A percentile compares a stretch with the other conserved stretches of the same genome.
Evolutionary conservation across 2,113 vertebrate species (phyloP).

Genomic region (Elgaria multicarinata): DNA sequence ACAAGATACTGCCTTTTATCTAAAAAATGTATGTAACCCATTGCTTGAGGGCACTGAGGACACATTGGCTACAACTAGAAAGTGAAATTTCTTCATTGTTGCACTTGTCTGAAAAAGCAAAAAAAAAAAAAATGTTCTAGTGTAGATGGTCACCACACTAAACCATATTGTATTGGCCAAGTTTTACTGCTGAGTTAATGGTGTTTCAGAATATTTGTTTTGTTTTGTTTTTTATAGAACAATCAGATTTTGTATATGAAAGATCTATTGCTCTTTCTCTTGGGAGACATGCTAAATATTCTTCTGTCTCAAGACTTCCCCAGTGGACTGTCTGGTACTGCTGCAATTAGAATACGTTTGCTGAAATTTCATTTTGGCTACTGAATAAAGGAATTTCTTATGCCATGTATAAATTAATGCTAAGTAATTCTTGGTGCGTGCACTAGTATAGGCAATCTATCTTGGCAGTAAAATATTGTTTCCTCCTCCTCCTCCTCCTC

Average conservation of each 20-base stretch:
- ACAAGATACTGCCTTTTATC: not conserved
- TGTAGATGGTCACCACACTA: not conserved
- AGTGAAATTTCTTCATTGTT: not conserved
- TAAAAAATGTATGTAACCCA: not conserved
- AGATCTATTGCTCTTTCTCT: not conserved
- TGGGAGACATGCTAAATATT: not conserved
- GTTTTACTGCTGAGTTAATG: not conserved
- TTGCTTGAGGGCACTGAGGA: not conserved
- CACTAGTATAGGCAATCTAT: not conserved
- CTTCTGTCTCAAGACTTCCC: constrained; percentile 17
- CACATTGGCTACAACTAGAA: not conserved
- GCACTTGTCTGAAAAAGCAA: not conserved
- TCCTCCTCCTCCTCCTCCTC: not conserved
- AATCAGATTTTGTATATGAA: not conserved
- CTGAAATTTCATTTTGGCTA: fast-evolving
- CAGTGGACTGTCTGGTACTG: fast-evolving
- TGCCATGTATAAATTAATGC: fast-evolving
- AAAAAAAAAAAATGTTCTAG: not conserved
- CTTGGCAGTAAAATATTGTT: not conserved
- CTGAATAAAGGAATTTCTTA: constrained; percentile 14
- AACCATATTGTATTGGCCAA: constrained; percentile 11
- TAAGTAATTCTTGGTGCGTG: not conserved
- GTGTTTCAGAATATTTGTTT: not conserved
- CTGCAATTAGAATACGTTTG: not conserved
- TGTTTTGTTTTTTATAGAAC: not conserved